These are phyloP conservation scores for Trichonephila clavata DNA, from an alignment of 1,140 invertebrate species.

Conservation along the genomic window DNA sequence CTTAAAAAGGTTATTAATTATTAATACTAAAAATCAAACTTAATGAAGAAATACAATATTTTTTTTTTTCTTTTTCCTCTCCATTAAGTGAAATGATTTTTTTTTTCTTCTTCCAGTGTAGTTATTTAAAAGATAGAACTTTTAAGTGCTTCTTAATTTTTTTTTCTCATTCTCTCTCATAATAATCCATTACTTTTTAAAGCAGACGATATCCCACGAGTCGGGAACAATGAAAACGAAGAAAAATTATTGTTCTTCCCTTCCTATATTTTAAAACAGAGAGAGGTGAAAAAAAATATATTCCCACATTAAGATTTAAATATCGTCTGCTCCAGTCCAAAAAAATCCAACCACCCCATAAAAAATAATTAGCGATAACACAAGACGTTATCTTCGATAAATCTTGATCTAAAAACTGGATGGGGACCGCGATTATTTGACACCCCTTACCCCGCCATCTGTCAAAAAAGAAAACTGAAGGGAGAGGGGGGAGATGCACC, in stretches of 20 bases:
- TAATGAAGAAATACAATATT: background rate
- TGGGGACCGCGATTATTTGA: constrained; percentile 55
- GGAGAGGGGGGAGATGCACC: background rate
- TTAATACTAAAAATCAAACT: background rate
- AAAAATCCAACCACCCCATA: constrained; percentile 47
- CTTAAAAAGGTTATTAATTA: background rate
- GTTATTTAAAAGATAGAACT: too few species aligned
- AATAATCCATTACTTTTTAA: constrained; percentile 23
- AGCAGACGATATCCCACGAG: constrained; percentile 30
- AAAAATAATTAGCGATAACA: constrained; percentile 75
- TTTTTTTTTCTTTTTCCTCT: too few species aligned
- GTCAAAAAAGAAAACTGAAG: constrained; percentile 58
- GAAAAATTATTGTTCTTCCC: constrained; percentile 62
- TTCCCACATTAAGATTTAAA: constrained; percentile 69
- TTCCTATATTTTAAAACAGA: background rate
- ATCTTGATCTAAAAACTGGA: constrained; percentile 72
- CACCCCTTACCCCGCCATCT: constrained; percentile 65
- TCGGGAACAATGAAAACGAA: constrained; percentile 60
- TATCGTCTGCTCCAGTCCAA: background rate
- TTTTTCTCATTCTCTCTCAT: background rate
- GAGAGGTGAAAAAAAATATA: background rate
- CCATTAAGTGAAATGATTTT: too few species aligned
- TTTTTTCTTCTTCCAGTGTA: too few species aligned
- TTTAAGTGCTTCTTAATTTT: background rate
- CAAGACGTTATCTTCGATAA: constrained; percentile 60